Evolutionary conservation across 1,140 invertebrate genomes (phyloP), one percentile per base, ranked within the genome.

Genomic region (Stenopsyche tienmushanensis): DNA sequence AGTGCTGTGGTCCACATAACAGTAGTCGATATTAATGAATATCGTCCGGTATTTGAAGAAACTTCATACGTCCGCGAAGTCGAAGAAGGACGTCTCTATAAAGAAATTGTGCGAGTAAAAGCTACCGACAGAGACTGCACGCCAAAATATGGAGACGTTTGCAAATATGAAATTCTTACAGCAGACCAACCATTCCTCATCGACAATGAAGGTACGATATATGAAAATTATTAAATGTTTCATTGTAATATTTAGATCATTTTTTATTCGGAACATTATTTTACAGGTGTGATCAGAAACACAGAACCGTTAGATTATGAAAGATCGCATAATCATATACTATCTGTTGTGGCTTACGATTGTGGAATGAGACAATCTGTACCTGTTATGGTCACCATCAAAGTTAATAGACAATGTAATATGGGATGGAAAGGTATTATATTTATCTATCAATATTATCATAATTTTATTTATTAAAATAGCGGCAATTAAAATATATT

Each of bases 11-110:
- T 98, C 29, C 91, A 95, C 78, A 93, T 98, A 70, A 91, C 90
- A n/a, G 95, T 98, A 53, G 88, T 92, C 42, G 94, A 97, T 78
- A 93, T 97, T 58, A 97, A 98, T 80, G 94, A 97, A 73, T 97
- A 91, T 78, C 87, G 93, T 5, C 94, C 94, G 1, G 88, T 90
- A 42, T 96, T 96, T 78, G 79, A 89, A 15, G 90, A 95, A 73
- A 88, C 91, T n/a, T 90, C 91, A 20, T 95, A 95, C 76, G 91
- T 93, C 15, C 89, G 88, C 62, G 88, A 92, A 65, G 91, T 97
- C 5, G 93, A 96, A 76, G 96, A 97, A 75, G 94, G 93, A 5
- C 85, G 90, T 9, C 79, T 97, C 9, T 95, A 94, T 76, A 88
- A 93, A 72, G 90, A 94, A 74, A 91, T 98, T 29, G 83, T 97